Evolutionary conservation across 1,140 invertebrate species (phyloP), one percentile per base, ranked within the genome.

Genomic region (Plutomurus gul): DNA sequence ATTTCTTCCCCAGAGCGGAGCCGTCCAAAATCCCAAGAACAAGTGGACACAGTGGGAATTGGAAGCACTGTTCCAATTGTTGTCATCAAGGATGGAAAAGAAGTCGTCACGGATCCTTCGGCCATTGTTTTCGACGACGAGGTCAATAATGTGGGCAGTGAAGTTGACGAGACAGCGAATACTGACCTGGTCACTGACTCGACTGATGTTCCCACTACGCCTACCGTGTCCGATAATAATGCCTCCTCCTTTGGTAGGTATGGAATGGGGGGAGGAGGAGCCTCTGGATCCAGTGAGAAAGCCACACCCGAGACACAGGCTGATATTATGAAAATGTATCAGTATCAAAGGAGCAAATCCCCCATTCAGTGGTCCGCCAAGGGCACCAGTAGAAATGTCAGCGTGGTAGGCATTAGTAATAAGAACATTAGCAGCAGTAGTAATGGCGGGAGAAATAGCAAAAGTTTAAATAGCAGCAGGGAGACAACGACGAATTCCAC

Each of bases 271-370:
- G 49, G 18, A 51, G 6, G n/a, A 7, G 36, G 36, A 25, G 27
- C 40, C 2, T 49, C 40, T 7, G n/a, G 25, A 4, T 27, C 40
- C 18, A 51, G 49, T 33, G 39, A 7, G 18, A 16, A 43, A 30
- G 49, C 40, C 7, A 49, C 36, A 33, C 71, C 49, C 5, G 37
- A 27, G 30, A 49, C 25, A 43, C 27, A 46, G 49, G 16, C 40
- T 6, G 70, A 72, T 72, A 33, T 71, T 16, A 43, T 74, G 20
- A 75, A 78, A 78, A 78, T 81, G 80, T 78, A 60, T 71, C 47
- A 75, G n/a, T 78, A 75, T 36, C 80, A 81, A 13, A 72, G 80
- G 33, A 79, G 71, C 36, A 78, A 76, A 78, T 22, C 76, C 5
- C 71, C 72, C 16, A 33, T 81, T n/a, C 47, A 39, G 25, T 81